Conservation (phyloP, 1,140 invertebrate genomes). For the Sminthurinus signatus region DNA sequence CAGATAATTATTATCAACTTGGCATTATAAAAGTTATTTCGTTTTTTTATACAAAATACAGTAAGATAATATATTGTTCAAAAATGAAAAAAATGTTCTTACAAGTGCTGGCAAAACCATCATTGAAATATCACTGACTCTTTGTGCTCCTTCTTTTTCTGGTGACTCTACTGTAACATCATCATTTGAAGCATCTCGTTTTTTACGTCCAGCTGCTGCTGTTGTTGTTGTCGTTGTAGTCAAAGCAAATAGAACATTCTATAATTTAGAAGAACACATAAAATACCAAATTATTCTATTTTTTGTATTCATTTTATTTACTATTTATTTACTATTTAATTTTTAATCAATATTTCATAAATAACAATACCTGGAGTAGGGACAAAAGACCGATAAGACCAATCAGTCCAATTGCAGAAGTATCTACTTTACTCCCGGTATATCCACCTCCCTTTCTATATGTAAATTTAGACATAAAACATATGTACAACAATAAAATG, state of each 20-base stretch:
- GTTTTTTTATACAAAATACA: neutral
- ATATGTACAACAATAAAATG: too few relatives aligned
- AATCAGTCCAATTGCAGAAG: constrained; percentile 30
- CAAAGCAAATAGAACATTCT: constrained; percentile 19
- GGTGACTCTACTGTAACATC: neutral
- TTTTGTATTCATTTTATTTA: neutral
- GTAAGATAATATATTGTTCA: neutral
- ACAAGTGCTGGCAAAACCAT: constrained; percentile 18
- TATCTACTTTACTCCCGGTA: constrained; percentile 23
- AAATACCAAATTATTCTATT: neutral
- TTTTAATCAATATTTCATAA: neutral
- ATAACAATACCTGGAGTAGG: constrained; percentile 20
- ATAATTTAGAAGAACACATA: too few relatives aligned
- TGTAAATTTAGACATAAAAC: too few relatives aligned
- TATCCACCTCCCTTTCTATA: constrained; percentile 5
- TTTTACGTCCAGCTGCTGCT: constrained; percentile 8
- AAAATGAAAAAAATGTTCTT: neutral
- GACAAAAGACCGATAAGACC: constrained; percentile 34
- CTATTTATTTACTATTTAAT: neutral
- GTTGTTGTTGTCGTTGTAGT: constrained; percentile 24
- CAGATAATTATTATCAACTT: neutral
- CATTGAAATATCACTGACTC: constrained; percentile 11
- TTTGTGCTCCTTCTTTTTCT: constrained; percentile 1
- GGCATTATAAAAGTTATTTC: neutral
- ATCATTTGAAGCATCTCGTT: neutral